phyloP scores from a whole-genome alignment of 2,113 vertebrate genomes.

The Mugil cephalus region DNA sequence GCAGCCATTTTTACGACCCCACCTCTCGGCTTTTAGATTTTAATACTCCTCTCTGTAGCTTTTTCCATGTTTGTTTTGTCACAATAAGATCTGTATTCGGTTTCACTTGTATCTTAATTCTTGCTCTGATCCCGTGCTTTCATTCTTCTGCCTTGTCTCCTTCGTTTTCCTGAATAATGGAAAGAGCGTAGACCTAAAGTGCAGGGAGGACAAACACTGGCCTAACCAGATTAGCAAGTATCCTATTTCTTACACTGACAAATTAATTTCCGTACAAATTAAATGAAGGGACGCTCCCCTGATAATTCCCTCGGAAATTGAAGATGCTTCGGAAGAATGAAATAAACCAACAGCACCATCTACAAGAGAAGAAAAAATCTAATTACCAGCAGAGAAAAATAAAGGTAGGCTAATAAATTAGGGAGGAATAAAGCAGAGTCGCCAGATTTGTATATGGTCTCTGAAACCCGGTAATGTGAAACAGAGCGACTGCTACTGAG shows the following conservation, averaged over 20 bases:
- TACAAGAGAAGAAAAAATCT: conserved; percentile 41
- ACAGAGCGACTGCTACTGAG: conserved; percentile 8
- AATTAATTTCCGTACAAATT: conserved; percentile 77
- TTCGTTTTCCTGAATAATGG: background rate
- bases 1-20: conserved; percentile 63
- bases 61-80: conserved; percentile 28
- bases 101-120: conserved; percentile 31
- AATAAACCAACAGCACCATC: conserved; percentile 62
- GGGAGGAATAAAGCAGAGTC: conserved; percentile 23
- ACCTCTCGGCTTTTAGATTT: conserved; percentile 61
- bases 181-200: conserved; percentile 4
- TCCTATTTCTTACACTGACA: conserved; percentile 75
- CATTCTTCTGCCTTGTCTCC: conserved; percentile 15
- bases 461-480: conserved; percentile 40
- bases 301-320: conserved; percentile 69
- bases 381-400: conserved; percentile 57
- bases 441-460: conserved; percentile 40
- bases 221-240: conserved; percentile 70
- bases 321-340: conserved; percentile 60
- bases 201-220: conserved; percentile 20
- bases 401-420: conserved; percentile 65
- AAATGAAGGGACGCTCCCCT: conserved; percentile 64
- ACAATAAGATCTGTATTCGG: conserved; percentile 9
- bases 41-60: conserved; percentile 47
- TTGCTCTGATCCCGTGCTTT: no score